Conservation (phyloP, 2,797 vertebrate genomes). For the Acanthurus leucopareius region DNA sequence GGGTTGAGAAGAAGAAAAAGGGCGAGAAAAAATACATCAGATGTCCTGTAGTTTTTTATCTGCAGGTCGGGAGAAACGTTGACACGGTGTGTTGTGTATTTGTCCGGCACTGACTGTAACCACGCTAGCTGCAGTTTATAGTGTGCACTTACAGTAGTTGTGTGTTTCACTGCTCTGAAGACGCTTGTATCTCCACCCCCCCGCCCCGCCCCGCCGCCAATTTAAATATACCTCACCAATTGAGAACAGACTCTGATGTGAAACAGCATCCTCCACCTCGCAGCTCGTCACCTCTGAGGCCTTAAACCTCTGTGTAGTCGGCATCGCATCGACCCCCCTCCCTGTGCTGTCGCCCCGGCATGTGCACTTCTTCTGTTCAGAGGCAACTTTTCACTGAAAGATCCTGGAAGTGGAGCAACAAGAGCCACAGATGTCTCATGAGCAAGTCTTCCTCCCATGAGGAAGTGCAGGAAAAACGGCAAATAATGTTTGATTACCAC, state of each 20-base stretch:
- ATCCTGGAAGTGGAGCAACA: conserved; percentile 1
- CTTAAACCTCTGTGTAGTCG: conserved; percentile 69
- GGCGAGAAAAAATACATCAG: background rate
- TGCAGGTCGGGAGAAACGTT: conserved; percentile 35
- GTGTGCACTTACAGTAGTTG: conserved; percentile 63
- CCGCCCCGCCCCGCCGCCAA: background rate
- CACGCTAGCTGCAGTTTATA: conserved; percentile 67
- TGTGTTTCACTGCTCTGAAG: conserved; percentile 62
- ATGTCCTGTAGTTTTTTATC: conserved; percentile 50
- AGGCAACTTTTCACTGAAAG: conserved; percentile 1
- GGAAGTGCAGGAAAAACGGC: background rate
- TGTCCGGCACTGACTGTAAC: conserved; percentile 70
- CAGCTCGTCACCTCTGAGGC: conserved; percentile 73
- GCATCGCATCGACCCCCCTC: background rate
- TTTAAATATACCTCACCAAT: conserved; percentile 61
- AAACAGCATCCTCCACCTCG: conserved; percentile 40
- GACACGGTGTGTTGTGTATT: conserved; percentile 60
- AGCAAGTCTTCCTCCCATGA: no score
- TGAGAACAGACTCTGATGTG: conserved; percentile 30
- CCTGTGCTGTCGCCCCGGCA: conserved; percentile 28
- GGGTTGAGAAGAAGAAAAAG: background rate
- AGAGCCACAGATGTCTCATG: fast-evolving
- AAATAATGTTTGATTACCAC: background rate
- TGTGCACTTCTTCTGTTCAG: conserved; percentile 23
- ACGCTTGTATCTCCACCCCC: conserved; percentile 15